Base-by-base conservation (phyloP, 2,888 invertebrate species). In the Campoplex nolae region DNA sequence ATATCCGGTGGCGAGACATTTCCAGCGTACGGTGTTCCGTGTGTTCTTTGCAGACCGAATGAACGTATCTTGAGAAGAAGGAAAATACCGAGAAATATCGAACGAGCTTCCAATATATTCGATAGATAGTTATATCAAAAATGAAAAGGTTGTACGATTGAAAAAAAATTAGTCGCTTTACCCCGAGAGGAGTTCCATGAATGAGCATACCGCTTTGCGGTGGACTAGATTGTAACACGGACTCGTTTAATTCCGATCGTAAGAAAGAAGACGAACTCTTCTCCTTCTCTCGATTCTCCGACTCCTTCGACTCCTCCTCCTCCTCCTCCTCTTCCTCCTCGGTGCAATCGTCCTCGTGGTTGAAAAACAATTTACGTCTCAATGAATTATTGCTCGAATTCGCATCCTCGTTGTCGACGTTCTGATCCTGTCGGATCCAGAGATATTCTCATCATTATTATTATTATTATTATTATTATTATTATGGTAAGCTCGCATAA, bases 361-460 rank as follows among this genome's bases (percentile, higher is more conserved):
- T 91, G 42, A 91, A 92, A 74, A 94, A 94, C 73, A 94, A 90
- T 83, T 94, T 94, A 88, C 94, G 91, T 48, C 94, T 90, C 32
- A 94, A 83, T 3, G 94, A 94, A 89, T 87, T 92, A 76, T 92
- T 94, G 77, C 93, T 93, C 16, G 88, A 90, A 89, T 93, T 93
- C 1, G 90, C 91, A 65, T 94, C 94, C 13, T 94, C 93, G 67
- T 54, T 90, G 3, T 94, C 94, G 9, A 86, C 85, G 83, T 91
- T 93, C 86, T 94, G 94, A 28, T 94, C 93, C 93, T 94, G 58
- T 8, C 62, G 3, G 1, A 9, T 45, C 11, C 45, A 13, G 11
- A 45, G 45, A 11, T 2, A 45, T 45, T 11, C 9, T 42, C 42
- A 42, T 38, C 1, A 32, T 62, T 62, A 45, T 70, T 48, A 71